Evolutionary conservation across 2,797 vertebrate species (phyloP).

Genomic region (Myotis daubentonii): DNA sequence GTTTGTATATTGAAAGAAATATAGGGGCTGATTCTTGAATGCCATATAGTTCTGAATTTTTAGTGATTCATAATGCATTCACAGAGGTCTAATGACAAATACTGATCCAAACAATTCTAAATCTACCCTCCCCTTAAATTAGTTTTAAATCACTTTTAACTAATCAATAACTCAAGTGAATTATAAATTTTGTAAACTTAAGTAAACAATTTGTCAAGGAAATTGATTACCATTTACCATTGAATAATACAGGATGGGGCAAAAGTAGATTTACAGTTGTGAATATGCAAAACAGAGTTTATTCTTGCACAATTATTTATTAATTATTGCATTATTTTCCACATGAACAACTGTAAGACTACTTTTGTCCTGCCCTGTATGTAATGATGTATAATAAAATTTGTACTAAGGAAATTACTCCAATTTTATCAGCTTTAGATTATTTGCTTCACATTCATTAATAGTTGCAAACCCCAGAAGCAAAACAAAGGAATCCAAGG

Average conservation of each 20-base stretch:
- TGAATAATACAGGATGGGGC: background rate
- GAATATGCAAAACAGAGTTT: too few species aligned
- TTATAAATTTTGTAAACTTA: background rate
- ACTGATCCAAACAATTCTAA: background rate
- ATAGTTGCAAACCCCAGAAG: background rate
- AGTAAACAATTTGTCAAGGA: background rate
- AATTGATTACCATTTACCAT: background rate
- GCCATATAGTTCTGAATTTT: background rate
- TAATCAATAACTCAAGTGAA: background rate
- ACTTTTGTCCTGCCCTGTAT: too few species aligned
- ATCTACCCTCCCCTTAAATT: background rate
- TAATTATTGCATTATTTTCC: too few species aligned
- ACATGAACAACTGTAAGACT: too few species aligned
- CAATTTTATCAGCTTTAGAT: background rate
- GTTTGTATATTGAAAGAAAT: background rate
- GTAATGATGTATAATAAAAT: background rate
- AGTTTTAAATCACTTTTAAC: constrained; percentile 27
- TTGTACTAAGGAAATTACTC: background rate
- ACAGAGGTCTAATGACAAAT: background rate
- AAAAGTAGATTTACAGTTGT: too few species aligned
- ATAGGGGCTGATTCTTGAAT: background rate
- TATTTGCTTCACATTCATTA: background rate
- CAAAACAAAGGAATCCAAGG: background rate
- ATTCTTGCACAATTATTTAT: too few species aligned
- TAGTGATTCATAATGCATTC: background rate